Conservation (phyloP, 2,888 invertebrate species). For the Nycteola revayana region DNA sequence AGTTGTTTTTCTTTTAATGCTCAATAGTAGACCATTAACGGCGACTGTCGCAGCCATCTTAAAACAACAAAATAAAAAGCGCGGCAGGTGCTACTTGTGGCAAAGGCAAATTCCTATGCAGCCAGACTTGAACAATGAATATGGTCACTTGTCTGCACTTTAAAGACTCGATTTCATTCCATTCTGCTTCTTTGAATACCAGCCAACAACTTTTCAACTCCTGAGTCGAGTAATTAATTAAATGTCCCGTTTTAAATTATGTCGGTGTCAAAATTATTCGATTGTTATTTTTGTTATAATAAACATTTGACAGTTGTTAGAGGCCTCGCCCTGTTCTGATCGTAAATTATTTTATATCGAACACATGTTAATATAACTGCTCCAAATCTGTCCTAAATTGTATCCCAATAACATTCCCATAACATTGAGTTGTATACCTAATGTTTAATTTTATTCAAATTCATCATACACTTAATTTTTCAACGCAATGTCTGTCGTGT, state of each 20-base stretch:
- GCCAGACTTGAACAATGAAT: conserved; percentile 10
- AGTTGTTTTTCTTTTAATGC: too few species aligned
- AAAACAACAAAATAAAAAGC: conserved; percentile 26
- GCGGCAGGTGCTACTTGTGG: conserved; percentile 23
- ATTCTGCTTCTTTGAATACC: conserved; percentile 8
- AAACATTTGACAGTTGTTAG: conserved; percentile 23
- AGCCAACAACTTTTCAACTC: neutral
- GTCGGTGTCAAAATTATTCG: conserved; percentile 4
- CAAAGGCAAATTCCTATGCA: conserved; percentile 26
- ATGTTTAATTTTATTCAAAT: too few species aligned
- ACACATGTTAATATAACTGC: conserved; percentile 25
- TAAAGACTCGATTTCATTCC: neutral
- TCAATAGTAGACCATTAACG: conserved; percentile 14
- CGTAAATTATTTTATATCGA: conserved; percentile 12
- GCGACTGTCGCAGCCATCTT: conserved; percentile 16
- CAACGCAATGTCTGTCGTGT: too few species aligned
- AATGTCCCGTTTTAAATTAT: neutral
- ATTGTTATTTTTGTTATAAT: conserved; percentile 17
- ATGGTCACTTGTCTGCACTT: neutral
- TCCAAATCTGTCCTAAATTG: conserved; percentile 26
- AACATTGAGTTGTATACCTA: conserved; percentile 4
- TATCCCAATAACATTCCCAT: conserved; percentile 13
- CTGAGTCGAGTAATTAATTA: neutral
- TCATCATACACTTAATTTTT: too few species aligned
- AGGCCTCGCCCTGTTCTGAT: conserved; percentile 12